Conservation (phyloP, 2,888 invertebrate species). For the Spatulosminthurus flaviceps region DNA sequence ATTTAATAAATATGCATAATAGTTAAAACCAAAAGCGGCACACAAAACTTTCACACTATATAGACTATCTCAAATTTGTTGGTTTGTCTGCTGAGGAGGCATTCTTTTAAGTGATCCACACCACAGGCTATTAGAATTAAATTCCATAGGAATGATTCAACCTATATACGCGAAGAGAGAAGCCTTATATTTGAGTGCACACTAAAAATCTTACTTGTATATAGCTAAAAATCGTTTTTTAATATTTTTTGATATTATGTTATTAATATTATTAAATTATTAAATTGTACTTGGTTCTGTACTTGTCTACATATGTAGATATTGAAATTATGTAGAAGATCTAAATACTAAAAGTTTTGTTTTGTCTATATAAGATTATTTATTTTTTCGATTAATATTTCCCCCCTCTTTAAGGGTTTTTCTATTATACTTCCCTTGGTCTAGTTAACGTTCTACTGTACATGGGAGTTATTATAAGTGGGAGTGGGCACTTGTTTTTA, state of each 20-base stretch:
- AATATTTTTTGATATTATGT: too few relatives aligned
- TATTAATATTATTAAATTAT: too few relatives aligned
- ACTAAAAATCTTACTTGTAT: too few relatives aligned
- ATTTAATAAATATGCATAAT: not conserved
- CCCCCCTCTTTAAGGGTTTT: not conserved
- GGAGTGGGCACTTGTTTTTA: slow-evolving; percentile 24
- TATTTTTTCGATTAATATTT: too few relatives aligned
- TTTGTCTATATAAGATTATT: too few relatives aligned
- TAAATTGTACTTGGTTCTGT: too few relatives aligned
- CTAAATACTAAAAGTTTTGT: not conserved
- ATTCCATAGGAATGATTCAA: slow-evolving; percentile 22
- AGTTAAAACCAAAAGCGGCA: slow-evolving; percentile 16
- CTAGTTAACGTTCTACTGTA: not conserved
- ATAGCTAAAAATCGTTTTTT: too few relatives aligned
- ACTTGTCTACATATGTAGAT: too few relatives aligned
- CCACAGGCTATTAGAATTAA: slow-evolving; percentile 16
- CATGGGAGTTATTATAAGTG: not conserved
- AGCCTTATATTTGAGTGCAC: not conserved
- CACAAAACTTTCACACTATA: slow-evolving; percentile 26
- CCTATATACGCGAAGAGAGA: not conserved
- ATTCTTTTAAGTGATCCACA: slow-evolving; percentile 7
- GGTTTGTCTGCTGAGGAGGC: slow-evolving; percentile 10
- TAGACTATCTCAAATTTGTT: not conserved
- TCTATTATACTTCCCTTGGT: not conserved
- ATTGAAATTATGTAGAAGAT: not conserved